Base-by-base conservation (phyloP, 2,113 vertebrate genomes). In the Camelus bactrianus region DNA sequence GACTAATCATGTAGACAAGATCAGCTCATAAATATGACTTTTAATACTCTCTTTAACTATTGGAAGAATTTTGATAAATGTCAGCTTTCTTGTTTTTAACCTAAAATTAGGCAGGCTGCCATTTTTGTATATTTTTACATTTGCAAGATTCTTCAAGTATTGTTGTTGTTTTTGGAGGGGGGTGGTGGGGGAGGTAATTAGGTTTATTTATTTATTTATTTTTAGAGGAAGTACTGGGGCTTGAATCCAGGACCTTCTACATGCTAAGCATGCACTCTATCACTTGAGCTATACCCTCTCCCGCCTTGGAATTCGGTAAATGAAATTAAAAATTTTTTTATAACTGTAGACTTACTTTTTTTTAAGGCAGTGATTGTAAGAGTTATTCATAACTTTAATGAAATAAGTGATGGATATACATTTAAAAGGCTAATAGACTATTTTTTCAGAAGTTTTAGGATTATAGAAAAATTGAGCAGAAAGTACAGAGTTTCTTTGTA, bases 1-100 rank as follows among this genome's bases (percentile, higher is more conserved):
- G 77, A 42, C 28, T 67, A 72, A 11, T 92, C n/a, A 76, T 7
- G 91, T 88, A 67, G 58, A 80, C 20, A 65, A 67, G 32, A 16
- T 94, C 13, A 91, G 14, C 54, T 95, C 42, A 69, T 91, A 94
- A 79, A 65, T 91, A 2, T 93, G 75, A 84, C 86, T 93, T 92
- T 65, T 69, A 88, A 62, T 96, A 38, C 5, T 85, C 14, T 84
- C 10, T 48, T 26, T 73, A 75, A 84, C 70, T 60, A 52, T 86
- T 92, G 32, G 52, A 91, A 85, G 42, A 64, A 15, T 83, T 89
- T 73, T 93, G 62, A 94, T 72, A 67, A 58, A 56, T 60, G 15
- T 42, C 38, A 42, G 38, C 38, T 42, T 42, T 42, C 38, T 42
- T 42, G 38, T 42, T 42, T 42, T 42, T 42, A 42, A 42, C 38